These are phyloP conservation scores for Thalassoma bifasciatum DNA, from an alignment of 2,113 vertebrate genomes.

Conservation along the genomic window DNA sequence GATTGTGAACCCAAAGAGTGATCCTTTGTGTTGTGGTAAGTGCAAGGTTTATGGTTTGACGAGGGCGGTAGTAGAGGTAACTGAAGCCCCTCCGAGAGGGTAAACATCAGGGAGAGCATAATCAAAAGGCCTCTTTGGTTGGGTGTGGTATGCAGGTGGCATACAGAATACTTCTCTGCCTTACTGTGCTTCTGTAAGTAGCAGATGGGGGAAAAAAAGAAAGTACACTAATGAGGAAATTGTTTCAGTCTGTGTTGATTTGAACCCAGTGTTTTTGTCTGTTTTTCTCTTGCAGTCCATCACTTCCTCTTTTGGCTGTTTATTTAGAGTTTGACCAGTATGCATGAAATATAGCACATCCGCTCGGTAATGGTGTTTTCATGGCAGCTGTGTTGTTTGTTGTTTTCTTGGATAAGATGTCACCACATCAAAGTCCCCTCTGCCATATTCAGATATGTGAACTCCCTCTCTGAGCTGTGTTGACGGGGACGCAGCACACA, in stretches of 20 bases:
- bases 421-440: slow-evolving; percentile 10
- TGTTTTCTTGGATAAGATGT: slow-evolving; percentile 36
- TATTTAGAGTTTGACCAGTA: slow-evolving; percentile 42
- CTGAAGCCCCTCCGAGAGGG: slow-evolving; percentile 52
- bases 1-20: slow-evolving; percentile 44
- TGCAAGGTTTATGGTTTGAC: slow-evolving; percentile 47
- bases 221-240: slow-evolving; percentile 34
- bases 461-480: slow-evolving; percentile 24
- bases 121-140: slow-evolving; percentile 60
- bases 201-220: background rate
- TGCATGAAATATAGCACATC: slow-evolving; percentile 41
- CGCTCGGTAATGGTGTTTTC: slow-evolving; percentile 26
- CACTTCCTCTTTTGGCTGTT: slow-evolving; percentile 1
- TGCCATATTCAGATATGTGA: slow-evolving; percentile 30
- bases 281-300: background rate
- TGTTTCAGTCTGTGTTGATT: slow-evolving; percentile 44
- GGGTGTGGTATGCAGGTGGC: slow-evolving; percentile 68
- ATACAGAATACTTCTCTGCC: slow-evolving; percentile 33
- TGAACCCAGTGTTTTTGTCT: background rate
- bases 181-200: slow-evolving; percentile 31
- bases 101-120: slow-evolving; percentile 45
- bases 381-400: slow-evolving; percentile 23
- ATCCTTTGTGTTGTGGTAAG: slow-evolving; percentile 44
- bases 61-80: slow-evolving; percentile 51
- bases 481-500: slow-evolving; percentile 44